phyloP scores from a whole-genome alignment of 2,113 vertebrate species.

The Okapia johnstoni region DNA sequence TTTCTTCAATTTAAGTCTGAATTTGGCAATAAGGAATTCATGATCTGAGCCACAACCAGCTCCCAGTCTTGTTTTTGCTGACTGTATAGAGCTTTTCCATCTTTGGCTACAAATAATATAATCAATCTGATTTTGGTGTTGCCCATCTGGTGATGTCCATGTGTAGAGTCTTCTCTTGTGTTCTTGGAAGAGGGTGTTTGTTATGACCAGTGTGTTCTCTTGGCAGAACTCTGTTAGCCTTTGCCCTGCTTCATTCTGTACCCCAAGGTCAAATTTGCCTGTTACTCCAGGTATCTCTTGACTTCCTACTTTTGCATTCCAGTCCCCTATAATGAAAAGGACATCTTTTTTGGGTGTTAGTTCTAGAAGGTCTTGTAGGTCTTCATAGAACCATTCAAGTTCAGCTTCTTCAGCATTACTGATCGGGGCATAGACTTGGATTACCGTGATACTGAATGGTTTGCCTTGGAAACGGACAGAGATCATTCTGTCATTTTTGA shows the following conservation, averaged over 20 bases:
- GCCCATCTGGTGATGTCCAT: background rate
- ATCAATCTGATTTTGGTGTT: background rate
- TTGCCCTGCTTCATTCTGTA: fast-evolving
- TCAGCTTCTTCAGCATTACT: background rate
- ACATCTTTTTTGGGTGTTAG: background rate
- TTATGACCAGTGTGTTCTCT: background rate
- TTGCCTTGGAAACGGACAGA: background rate
- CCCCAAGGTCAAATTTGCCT: background rate
- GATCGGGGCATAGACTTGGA: background rate
- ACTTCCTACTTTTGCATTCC: background rate
- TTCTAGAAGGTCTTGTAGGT: background rate
- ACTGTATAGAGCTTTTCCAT: background rate
- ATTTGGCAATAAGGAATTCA: background rate
- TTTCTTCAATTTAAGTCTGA: background rate
- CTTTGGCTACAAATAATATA: background rate
- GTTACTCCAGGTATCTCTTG: background rate
- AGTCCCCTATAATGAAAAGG: background rate
- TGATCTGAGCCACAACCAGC: background rate
- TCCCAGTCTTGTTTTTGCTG: background rate
- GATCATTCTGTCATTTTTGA: background rate
- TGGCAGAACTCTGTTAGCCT: background rate
- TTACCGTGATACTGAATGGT: background rate
- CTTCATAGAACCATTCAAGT: background rate
- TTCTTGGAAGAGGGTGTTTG: background rate
- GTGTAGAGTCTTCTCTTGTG: background rate